These are phyloP conservation scores for Trematomus loennbergii DNA, from an alignment of 2,113 vertebrate species.

Conservation along the genomic window DNA sequence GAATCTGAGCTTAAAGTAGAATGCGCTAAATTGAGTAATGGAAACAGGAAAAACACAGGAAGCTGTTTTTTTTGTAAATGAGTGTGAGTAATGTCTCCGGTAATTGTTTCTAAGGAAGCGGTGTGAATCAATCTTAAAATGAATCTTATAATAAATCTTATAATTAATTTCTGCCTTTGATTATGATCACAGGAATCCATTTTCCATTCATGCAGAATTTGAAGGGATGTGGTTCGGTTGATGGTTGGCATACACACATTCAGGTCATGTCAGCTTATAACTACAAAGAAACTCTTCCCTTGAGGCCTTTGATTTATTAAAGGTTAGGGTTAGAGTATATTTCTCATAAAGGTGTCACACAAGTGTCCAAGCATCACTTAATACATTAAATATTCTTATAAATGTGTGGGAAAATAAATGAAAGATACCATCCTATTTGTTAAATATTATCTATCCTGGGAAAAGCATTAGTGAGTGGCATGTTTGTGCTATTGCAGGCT, in stretches of 20 bases:
- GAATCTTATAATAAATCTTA: background rate
- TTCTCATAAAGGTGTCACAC: background rate
- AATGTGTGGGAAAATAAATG: background rate
- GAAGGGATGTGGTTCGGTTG: background rate
- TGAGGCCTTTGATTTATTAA: background rate
- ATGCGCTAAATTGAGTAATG: background rate
- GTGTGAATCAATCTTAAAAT: background rate
- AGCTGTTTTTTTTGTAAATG: conserved; percentile 11
- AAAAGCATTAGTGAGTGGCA: background rate
- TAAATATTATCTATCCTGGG: background rate
- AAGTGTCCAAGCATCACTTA: background rate
- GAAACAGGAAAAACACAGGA: conserved; percentile 6
- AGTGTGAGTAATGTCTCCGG: conserved; percentile 9
- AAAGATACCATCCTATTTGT: background rate
- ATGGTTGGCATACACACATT: background rate
- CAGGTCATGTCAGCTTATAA: background rate
- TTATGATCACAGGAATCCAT: background rate
- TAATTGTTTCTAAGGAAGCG: conserved; percentile 6
- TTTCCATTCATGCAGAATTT: background rate
- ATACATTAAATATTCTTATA: background rate
- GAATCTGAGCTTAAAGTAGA: no score
- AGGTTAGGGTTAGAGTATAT: background rate
- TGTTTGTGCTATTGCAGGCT: background rate
- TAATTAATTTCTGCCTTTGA: background rate
- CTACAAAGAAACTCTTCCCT: background rate